These are phyloP conservation scores for Cavia aperea DNA, from an alignment of 2,113 vertebrate genomes.

Conservation along the genomic window DNA sequence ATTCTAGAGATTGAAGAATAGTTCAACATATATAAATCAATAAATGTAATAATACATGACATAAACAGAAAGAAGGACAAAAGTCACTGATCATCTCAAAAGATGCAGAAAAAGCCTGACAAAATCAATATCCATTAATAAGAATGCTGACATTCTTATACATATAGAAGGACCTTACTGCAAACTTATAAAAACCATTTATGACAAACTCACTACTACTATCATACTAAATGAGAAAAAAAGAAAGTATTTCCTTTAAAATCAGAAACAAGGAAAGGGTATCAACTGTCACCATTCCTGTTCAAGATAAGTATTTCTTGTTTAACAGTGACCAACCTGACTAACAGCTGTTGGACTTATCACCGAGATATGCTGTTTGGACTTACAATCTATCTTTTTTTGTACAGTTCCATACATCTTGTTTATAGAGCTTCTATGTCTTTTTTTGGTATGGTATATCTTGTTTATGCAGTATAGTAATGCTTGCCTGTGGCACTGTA, in stretches of 20 bases:
- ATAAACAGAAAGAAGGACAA: not conserved
- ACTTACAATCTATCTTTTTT: not conserved
- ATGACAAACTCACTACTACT: not conserved
- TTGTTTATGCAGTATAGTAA: not conserved
- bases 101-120: not conserved
- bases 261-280: not conserved
- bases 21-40: not conserved
- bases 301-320: not conserved
- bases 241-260: not conserved
- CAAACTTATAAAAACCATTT: not conserved
- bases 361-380: not conserved
- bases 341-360: not conserved
- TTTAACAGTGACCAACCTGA: not conserved
- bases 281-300: not conserved
- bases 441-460: not conserved
- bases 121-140: not conserved
- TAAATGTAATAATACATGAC: not conserved
- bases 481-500: not conserved
- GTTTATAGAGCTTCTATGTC: not conserved
- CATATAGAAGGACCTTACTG: not conserved
- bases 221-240: not conserved
- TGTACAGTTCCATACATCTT: not conserved
- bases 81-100: not conserved
- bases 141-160: not conserved
- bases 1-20: not conserved